Evolutionary conservation across 1,140 invertebrate species (phyloP).

Genomic region (Macrotrachela quadricornifera): DNA sequence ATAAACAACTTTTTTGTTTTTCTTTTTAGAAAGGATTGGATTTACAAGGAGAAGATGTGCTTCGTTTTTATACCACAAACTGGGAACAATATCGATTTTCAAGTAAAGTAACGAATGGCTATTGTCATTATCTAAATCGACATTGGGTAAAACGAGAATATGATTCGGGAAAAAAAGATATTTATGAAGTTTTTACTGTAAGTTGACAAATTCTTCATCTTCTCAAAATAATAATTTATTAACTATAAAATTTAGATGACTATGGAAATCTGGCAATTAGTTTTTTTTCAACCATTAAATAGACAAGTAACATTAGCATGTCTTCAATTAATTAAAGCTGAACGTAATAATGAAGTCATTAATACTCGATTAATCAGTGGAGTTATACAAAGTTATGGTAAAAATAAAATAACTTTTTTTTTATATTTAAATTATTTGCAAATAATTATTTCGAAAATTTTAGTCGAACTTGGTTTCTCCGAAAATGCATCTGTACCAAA

Average conservation of each 20-base stretch:
- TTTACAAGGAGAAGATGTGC: constrained; percentile 1
- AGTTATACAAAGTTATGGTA: constrained; percentile 52
- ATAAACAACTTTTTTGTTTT: too few species aligned
- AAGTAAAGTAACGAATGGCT: constrained; percentile 83
- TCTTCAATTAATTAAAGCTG: constrained; percentile 77
- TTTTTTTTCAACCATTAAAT: constrained; percentile 74
- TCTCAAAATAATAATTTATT: not conserved
- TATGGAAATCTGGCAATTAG: constrained; percentile 86
- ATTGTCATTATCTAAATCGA: constrained; percentile 87
- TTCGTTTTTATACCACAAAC: constrained; percentile 23
- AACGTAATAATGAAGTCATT: constrained; percentile 83
- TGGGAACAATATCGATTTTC: constrained; percentile 98
- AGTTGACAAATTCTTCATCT: too few species aligned
- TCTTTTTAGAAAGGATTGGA: not conserved
- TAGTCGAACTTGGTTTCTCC: constrained; percentile 52
- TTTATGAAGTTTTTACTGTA: constrained; percentile 81
- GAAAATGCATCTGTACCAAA: constrained; percentile 51
- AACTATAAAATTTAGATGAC: constrained; percentile 42
- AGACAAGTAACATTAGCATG: constrained; percentile 88
- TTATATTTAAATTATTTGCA: too few species aligned
- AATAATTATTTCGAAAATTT: not conserved
- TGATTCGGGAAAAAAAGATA: constrained; percentile 82
- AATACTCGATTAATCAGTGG: constrained; percentile 84
- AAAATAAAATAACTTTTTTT: constrained; percentile 25
- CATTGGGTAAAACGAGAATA: constrained; percentile 95